A percentile compares a stretch with the other conserved stretches of the same genome.
Evolutionary conservation across 2,113 vertebrate species (phyloP).

Genomic region (Willisornis vidua): DNA sequence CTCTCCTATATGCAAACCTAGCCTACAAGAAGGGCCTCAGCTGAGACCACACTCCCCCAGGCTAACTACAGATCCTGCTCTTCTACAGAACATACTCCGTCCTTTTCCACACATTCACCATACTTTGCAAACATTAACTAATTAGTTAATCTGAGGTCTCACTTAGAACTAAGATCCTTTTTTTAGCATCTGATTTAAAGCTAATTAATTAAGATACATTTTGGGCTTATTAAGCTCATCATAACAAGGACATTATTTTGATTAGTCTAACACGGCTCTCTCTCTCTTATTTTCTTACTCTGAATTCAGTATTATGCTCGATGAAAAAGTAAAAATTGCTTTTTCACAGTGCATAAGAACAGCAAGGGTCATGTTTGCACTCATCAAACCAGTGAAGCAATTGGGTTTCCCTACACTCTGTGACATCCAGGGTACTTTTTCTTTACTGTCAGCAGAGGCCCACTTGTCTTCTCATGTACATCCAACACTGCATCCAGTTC

Average conservation of each 20-base stretch:
- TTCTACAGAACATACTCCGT: not conserved
- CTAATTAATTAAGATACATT: constrained; percentile 51
- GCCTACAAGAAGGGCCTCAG: not conserved
- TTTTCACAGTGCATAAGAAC: not conserved
- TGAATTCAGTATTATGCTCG: not conserved
- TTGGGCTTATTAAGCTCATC: constrained; percentile 47
- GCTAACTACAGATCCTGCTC: not conserved
- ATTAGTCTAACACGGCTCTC: not conserved
- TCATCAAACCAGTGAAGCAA: not conserved
- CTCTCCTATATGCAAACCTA: not conserved
- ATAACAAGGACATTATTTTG: constrained; percentile 24
- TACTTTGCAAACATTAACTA: constrained; percentile 54
- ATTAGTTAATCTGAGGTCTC: constrained; percentile 45
- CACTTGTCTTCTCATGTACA: not conserved
- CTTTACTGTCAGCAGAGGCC: not conserved
- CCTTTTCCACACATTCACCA: not conserved
- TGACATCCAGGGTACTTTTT: not conserved
- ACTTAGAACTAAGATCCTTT: constrained; percentile 27
- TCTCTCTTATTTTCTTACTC: not conserved
- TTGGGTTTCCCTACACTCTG: not conserved
- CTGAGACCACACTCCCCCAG: not conserved
- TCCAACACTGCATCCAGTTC: not conserved
- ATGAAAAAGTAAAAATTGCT: constrained; percentile 12
- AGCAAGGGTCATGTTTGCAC: not conserved
- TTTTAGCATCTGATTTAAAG: constrained; percentile 49